Percentiles rank a stretch among this genome's conserved stretches.
phyloP scores from a whole-genome alignment of 2,113 vertebrate genomes.

The Cariama cristata region DNA sequence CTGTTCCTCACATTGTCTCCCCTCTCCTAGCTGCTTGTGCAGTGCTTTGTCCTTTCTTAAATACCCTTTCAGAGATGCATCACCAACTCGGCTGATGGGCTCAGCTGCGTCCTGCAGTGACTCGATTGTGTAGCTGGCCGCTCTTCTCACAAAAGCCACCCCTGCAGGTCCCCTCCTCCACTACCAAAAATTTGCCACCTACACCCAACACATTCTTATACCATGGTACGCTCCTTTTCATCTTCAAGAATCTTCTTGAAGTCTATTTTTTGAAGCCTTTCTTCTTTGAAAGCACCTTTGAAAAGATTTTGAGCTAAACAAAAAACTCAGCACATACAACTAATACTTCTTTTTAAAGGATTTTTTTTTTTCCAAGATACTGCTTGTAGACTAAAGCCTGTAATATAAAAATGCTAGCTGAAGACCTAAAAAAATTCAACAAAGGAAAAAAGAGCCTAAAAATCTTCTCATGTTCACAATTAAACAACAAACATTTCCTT shows the following conservation, averaged over 20 bases:
- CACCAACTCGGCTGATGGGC: neutral
- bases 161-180: rapidly evolving
- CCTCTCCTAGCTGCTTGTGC: neutral
- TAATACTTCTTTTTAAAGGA: neutral
- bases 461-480: neutral
- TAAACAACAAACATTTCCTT: neutral
- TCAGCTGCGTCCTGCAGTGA: neutral
- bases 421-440: neutral
- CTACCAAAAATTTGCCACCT: neutral
- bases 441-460: neutral
- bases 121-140: neutral
- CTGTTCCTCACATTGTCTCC: neutral
- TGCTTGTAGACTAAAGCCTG: neutral
- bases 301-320: neutral
- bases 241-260: neutral
- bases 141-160: neutral
- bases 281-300: neutral
- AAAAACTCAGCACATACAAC: neutral
- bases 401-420: neutral
- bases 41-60: neutral
- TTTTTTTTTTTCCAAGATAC: neutral
- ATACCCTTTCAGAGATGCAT: neutral
- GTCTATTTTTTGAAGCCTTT: neutral
- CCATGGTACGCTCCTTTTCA: neutral
- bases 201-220: neutral